Evolutionary conservation across 1,140 invertebrate genomes (phyloP).

Genomic region (Parasteatoda tepidariorum): DNA sequence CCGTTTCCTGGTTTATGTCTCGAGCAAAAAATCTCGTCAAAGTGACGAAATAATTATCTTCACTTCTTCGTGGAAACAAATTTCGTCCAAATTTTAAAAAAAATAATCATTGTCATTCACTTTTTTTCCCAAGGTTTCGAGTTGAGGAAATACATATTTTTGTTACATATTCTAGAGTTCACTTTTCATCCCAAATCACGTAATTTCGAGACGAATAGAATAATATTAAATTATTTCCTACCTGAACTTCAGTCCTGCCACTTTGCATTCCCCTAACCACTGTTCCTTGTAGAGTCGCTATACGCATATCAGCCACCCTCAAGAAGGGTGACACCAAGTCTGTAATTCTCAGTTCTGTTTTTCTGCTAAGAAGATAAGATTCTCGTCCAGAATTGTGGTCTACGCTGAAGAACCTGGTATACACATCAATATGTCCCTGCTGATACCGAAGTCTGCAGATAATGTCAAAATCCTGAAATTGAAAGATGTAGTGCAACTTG

Average conservation of each 20-base stretch:
- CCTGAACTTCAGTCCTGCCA: conserved; percentile 92
- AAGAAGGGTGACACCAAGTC: conserved; percentile 87
- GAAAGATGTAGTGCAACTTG: neutral
- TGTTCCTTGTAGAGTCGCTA: conserved; percentile 83
- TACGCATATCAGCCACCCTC: conserved; percentile 87
- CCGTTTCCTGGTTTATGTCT: too few relatives aligned
- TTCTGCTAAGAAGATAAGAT: conserved; percentile 87
- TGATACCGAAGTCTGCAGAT: conserved; percentile 87
- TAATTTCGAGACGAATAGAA: too few relatives aligned
- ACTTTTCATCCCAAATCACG: too few relatives aligned
- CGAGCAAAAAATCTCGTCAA: too few relatives aligned
- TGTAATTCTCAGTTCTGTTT: conserved; percentile 88
- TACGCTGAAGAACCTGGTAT: conserved; percentile 87
- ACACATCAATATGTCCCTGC: conserved; percentile 89
- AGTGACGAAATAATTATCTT: too few relatives aligned
- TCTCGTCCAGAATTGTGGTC: conserved; percentile 92
- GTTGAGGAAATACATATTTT: too few relatives aligned
- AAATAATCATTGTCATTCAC: too few relatives aligned
- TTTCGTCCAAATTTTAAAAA: too few relatives aligned
- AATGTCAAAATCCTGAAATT: conserved; percentile 65
- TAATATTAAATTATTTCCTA: conserved; percentile 67
- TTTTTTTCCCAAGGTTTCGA: too few relatives aligned
- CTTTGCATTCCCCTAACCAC: conserved; percentile 88
- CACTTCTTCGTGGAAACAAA: too few relatives aligned
- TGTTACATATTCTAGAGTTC: too few relatives aligned